Base-by-base conservation (phyloP, 1,140 invertebrate species). In the Musca domestica region DNA sequence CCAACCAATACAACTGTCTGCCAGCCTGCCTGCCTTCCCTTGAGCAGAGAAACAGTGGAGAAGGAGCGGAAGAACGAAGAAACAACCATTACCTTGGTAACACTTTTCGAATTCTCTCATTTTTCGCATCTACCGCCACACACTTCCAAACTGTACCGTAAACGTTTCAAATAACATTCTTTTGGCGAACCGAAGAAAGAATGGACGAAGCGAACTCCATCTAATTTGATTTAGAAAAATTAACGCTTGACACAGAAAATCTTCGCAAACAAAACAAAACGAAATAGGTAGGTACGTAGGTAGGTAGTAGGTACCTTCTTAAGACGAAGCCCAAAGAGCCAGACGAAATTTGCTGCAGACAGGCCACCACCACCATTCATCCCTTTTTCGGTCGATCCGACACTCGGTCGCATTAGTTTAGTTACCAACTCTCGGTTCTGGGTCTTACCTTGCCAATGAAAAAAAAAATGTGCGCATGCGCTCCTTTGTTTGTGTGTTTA, bases 31-130 rank as follows among this genome's bases (percentile, higher is more conserved):
- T 12, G 10, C 34, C 34, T 41, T 41, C 10, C 34, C 10, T 41
- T 41, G n/a, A n/a, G n/a, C n/a, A n/a, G n/a, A n/a, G n/a, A 12
- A 41, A 9, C 34, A 5, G 2, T 10, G 34, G 2, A 41, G n/a
- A 41, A 7, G 34, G 34, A 10, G 10, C 9, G 9, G 27, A 30
- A 30, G 27, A 41, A 41, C 6, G 34, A 41, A 41, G 34, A 41
- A n/a, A n/a, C n/a, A 61, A 61, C 56, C 56, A 61, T 61, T 61
- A 61, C 56, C 56, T 61, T 61, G 56, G 56, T 30, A 61, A 61
- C 56, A 61, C 30, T 34, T 61, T 61, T 41, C 34, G 27, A 41
- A 41, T 41, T 41, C 34, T 41, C 34, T 41, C 34, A 41, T 41
- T 41, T 41, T 41, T 5, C 34, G n/a, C 10, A 41, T 41, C 10